Base-by-base conservation (phyloP, 2,797 vertebrate genomes). In the Poeciliopsis presidionis region DNA sequence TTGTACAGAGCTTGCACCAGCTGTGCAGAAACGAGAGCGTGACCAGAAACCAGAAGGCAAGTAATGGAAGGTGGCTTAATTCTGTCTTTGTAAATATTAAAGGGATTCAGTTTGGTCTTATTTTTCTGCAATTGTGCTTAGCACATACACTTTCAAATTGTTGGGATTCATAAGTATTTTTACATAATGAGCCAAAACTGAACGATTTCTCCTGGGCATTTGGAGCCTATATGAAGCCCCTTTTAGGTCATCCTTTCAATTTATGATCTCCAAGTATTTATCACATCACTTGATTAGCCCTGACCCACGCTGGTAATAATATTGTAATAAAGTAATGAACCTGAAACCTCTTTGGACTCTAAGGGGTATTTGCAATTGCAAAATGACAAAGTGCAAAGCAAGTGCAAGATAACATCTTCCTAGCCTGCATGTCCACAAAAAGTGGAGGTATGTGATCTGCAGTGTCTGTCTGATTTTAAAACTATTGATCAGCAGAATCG, bases 1-100 rank as follows among this genome's bases (percentile, higher is more conserved):
- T 95, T 1, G 33, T 89, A n/a, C 93, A 94, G 78, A 86, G 86
- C 86, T 81, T 95, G 84, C 72, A 88, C 79, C 92, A 93, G n/a
- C 41, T 94, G 70, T 72, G 78, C 75, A 87, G 75, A 72, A 91
- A 89, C 49, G 83, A 86, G 67, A 53, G 0, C 0, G 4, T 87
- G 1, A 90, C 89, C 46, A 86, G 57, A 81, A 89, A 65, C 33
- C 93, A 94, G 49, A 93, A 91, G 92, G 94, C 91, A 82, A 74
- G 77, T 18, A 4, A 9, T 36, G 41, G n/a, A 2, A 72, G 1
- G 1, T 39, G 0, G 2, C 36, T 9, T 59, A 4, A 39, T 8
- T 39, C 11, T 2, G 33, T 22, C 16, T 7, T 41, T 67, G 22
- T 41, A 63, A 63, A 63, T 63, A 63, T 33, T 41, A 11, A 13